Percentiles rank a stretch among this genome's conserved stretches.
Conservation (phyloP, 2,113 vertebrate species). For the Pavo muticus region DNA sequence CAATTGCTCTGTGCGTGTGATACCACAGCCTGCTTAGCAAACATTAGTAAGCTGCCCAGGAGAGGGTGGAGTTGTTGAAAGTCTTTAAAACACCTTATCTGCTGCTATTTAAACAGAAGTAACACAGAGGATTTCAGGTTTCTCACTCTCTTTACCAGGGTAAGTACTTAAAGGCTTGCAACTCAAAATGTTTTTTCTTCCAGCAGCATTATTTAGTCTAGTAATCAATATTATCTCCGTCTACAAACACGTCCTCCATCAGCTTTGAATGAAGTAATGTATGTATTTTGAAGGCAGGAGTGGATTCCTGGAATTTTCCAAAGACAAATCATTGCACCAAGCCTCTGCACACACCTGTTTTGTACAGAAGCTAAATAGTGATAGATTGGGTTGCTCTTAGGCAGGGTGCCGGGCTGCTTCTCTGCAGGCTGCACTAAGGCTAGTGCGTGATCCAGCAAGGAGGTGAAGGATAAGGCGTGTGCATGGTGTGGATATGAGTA, state of each 20-base stretch:
- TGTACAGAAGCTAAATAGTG: not conserved
- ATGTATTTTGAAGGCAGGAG: not conserved
- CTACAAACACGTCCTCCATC: not conserved
- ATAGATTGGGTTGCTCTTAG: not conserved
- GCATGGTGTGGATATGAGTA: not conserved
- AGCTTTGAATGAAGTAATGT: not conserved
- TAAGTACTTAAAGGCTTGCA: not conserved
- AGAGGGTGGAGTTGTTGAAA: not conserved
- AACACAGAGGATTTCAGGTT: not conserved
- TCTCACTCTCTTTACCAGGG: not conserved
- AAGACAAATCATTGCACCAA: not conserved
- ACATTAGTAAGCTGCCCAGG: accelerated
- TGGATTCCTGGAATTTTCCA: not conserved
- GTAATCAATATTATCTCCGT: not conserved
- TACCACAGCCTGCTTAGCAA: not conserved
- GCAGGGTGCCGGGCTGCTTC: not conserved
- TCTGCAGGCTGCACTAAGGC: not conserved
- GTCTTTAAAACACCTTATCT: not conserved
- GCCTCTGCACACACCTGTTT: not conserved
- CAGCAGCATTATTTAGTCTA: not conserved
- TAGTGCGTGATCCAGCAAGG: not conserved
- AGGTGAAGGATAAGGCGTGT: not conserved
- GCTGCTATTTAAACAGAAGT: not conserved
- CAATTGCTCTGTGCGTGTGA: not conserved
- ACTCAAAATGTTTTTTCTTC: slow-evolving; percentile 3